Conservation (phyloP, 2,888 invertebrate genomes). For the Ypsolopha sequella region DNA sequence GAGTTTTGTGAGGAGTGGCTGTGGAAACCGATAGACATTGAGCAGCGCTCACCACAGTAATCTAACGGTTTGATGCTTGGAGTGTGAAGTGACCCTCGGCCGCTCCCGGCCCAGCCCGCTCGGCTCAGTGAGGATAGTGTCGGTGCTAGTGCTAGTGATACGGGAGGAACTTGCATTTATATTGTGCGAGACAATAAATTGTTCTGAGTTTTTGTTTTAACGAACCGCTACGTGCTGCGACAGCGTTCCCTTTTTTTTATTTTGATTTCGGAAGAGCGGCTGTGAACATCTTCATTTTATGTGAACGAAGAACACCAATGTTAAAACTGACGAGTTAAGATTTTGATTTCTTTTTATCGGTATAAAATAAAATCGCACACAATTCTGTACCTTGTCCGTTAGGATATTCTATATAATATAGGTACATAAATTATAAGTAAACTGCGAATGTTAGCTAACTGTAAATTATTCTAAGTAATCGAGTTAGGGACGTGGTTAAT, state of each 20-base stretch:
- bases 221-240: neutral
- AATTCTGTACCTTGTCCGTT: constrained; percentile 54
- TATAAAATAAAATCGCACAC: constrained; percentile 43
- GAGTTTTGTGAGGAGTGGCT: constrained; percentile 16
- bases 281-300: constrained; percentile 55
- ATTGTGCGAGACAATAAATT: constrained; percentile 61
- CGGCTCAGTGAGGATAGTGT: constrained; percentile 6
- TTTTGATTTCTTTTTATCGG: neutral
- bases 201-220: neutral
- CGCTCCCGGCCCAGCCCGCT: neutral
- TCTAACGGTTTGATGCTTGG: constrained; percentile 60
- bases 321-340: constrained; percentile 11
- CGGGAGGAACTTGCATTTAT: constrained; percentile 30
- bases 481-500: constrained; percentile 53
- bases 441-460: constrained; percentile 60
- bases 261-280: constrained; percentile 38
- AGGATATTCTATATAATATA: constrained; percentile 45
- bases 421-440: constrained; percentile 24
- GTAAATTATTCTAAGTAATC: constrained; percentile 61
- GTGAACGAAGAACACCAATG: constrained; percentile 41
- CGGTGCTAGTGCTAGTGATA: neutral
- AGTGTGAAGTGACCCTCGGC: constrained; percentile 39
- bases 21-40: constrained; percentile 55
- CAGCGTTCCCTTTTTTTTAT: neutral
- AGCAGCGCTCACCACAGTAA: constrained; percentile 61